Evolutionary conservation across 2,797 vertebrate species (phyloP), one percentile per base, ranked within the genome.

Genomic region (Dipus sagitta): DNA sequence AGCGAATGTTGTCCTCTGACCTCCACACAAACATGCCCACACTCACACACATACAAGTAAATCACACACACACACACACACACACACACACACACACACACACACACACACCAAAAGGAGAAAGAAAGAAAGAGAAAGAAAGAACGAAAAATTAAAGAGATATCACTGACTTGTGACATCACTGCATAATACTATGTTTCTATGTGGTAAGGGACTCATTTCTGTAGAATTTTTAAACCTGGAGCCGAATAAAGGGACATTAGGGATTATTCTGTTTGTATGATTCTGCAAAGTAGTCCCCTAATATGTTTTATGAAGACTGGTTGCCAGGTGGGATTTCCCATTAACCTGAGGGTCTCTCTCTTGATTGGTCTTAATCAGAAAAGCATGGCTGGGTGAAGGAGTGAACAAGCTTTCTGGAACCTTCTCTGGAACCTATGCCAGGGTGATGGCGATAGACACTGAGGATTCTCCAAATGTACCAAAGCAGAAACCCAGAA

Each of bases 121-220:
- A 38, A 38, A 47, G 7, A 47, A 47, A 47, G 42, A 47, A 47
- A 47, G 47, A 7, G 38, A 38, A 38, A 47, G 7, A 47, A 47
- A 47, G 42, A 6, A 26, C 21, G 67, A 8, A 32, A 12, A 30
- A 38, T 30, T 2, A 11, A 32, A 75, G 17, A n/a, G 24, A n/a
- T 28, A 4, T 17, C 21, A 2, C 52, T 58, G 17, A 3, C 21
- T 10, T 0, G 0, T 17, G 74, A 42, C 80, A 60, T 17, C 0
- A 0, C 2, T 2, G 34, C 47, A 23, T 5, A 26, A 24, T 11
- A 14, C 6, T 4, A 15, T 1, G 71, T 26, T n/a, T 64, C 2
- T 1, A 2, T 1, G 0, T 11, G 2, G 26, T 11, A 47, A 47
- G 32, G 18, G 6, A 3, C 42, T 60, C 28, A 0, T 54, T n/a